Evolutionary conservation across 2,797 vertebrate genomes (phyloP), one percentile per base, ranked within the genome.

Genomic region (Sebastiscus albofasciatus): DNA sequence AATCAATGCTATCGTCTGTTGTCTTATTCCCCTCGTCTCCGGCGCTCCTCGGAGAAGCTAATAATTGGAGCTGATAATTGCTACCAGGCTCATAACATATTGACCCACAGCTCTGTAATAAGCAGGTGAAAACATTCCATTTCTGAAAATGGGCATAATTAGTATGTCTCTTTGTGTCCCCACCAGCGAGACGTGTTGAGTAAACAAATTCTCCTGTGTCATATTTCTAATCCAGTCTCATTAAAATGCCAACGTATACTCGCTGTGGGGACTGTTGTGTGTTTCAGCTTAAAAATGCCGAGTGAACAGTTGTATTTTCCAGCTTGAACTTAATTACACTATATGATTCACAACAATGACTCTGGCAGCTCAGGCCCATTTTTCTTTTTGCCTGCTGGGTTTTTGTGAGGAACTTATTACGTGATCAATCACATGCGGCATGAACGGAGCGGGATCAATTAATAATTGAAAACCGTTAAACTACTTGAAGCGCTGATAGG

Each of bases 61-160:
- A 91, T 92, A 90, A 93, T 88, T 88, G 86, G 84, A 89, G 76
- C 82, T 87, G 81, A 88, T 92, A 91, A 91, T 92, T 90, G 87
- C 86, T 69, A 80, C 67, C 70, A 76, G 79, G 49, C 85, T 84
- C 87, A 74, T 83, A 85, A 79, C 84, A 61, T 89, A 92, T 92
- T 85, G 93, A 93, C 89, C 85, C 26, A 2, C 46, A 27, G 62
- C 78, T 61, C 67, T 73, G 66, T 80, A 88, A 93, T 89, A 89
- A 89, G 82, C 87, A 67, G 67, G 75, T 73, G 79, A 81, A 87
- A 86, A 58, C 80, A 62, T 81, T 73, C 67, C 34, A 64, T 83
- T 77, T 74, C 55, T 75, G 72, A 72, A 75, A 84, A 84, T 46
- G 36, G 33, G 78, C 87, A 74, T 87, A 91, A 91, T 92, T 90